Evolutionary conservation across 1,140 invertebrate species (phyloP), one percentile per base, ranked within the genome.

Genomic region (Eupristina koningsbergeri): DNA sequence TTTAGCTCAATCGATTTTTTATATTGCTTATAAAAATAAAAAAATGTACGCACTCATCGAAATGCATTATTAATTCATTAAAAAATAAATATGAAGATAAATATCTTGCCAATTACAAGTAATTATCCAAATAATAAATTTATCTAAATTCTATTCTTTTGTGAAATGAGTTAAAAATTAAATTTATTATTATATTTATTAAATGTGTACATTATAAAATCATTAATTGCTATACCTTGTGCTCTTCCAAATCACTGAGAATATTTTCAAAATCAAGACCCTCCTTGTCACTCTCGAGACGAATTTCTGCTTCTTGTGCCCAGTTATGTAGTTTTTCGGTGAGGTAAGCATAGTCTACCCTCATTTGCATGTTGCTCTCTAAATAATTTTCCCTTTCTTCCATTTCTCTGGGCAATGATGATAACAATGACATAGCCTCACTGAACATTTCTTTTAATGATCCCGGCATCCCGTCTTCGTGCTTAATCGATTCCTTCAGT

Each of bases 211-310:
- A 76, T 29, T 47, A 76, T 22, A 31, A 13, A 58, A 84, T 85
- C 88, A 26, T 58, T 26, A 26, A 26, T 26, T 5, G 1, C 22
- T 13, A 5, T 89, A 95, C 94, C 89, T 97, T 97, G 88, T 98
- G 97, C 86, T 98, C 96, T 89, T 97, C 95, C 19, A 98, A 92
- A 88, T 98, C 96, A 15, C 94, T 93, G 36, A 96, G 92, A 9
- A 98, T 95, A 86, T 96, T 97, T 86, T 97, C 96, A 89, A 97
- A 98, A 89, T 98, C 96, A 36, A 97, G 95, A 61, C 97, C 97
- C 85, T 96, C 95, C 88, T 97, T 96, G 83, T 95, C 94, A 86
- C 95, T 95, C 85, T 96, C 94, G 13, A 98, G 89, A 36, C 96
- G 93, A 75, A 95, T 94, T 85, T 96, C 95, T 6, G 97, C 97